Base-by-base conservation (phyloP, 2,797 vertebrate genomes). In the Coracias cyanogaster region DNA sequence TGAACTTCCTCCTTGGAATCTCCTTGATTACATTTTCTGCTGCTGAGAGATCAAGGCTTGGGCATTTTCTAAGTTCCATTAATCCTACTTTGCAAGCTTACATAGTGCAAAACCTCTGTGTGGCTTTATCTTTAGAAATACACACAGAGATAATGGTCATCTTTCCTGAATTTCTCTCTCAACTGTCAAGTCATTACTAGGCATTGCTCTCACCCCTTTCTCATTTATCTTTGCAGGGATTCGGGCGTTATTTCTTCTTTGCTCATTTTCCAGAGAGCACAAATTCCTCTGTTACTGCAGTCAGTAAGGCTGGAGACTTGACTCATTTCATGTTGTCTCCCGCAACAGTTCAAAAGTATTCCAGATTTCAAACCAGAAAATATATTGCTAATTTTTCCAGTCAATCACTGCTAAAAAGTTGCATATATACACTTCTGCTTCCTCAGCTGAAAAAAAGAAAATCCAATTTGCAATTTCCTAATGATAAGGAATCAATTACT, bases 61-160 rank as follows among this genome's bases (percentile, higher is more conserved):
- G 69, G 72, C 20, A 86, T 26, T 91, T 57, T 46, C 10, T 64
- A 89, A 94, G 2, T 58, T 22, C 45, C 76, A 81, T 39, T 87
- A 92, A 95, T 83, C 72, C 86, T 92, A 58, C 51, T 96, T 86
- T 79, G 58, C 49, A 90, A 91, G 88, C 52, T 85, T 89, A 80
- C 57, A 71, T 15, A 73, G 52, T 0, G 0, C 76, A 92, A 82
- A 96, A 72, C 35, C 35, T 61, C 74, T 74, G 10, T 37, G 19
- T 21, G 10, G 8, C 46, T 93, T 92, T 89, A 93, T 58, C 57
- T 70, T 46, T 45, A 74, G 29, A 87, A 71, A 88, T 16, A 49
- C 35, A 54, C 37, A 46, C 37, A 81, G 37, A 87, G 33, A 61
- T 78, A 94, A 86, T 51, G 0, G 2, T 69, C 66, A 91, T 43